Base-by-base conservation (phyloP, 2,113 vertebrate genomes). In the Calyptomena viridis region DNA sequence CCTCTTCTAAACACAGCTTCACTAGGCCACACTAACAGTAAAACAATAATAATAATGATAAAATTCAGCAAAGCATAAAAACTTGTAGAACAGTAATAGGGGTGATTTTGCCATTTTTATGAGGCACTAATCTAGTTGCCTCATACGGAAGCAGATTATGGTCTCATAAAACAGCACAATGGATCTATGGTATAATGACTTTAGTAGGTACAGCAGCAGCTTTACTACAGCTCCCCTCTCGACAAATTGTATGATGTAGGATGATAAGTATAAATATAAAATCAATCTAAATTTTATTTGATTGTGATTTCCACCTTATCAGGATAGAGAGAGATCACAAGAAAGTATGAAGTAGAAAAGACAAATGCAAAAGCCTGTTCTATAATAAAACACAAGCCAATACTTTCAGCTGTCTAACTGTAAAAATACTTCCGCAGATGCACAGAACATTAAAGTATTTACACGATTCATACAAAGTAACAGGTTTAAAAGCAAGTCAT, bases 101-200 rank as follows among this genome's bases (percentile, higher is more conserved):
- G 39, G 53, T 81, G 52, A 50, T 96, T 94, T 74, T 96, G 87
- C 93, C 73, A 76, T 79, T 94, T 98, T 97, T 97, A 96, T 76
- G 95, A 93, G 94, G 59, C 89, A 87, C 68, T 98, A 96, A 97
- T 97, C 46, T 40, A 94, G 96, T 97, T 97, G 75, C 80, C 81
- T 97, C 84, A 42, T 91, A 97, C 82, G 40, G 83, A 96, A 96
- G 74, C 90, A 93, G 94, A 96, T 97, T 97, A 97, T 96, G 88
- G 87, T 80, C 88, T 97, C 93, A 64, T 98, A 98, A 98, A 97
- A 75, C 76, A 94, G 91, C 78, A 87, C 93, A 82, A 88, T 27
- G 14, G 77, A 93, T 89, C 77, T 89, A 74, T 74, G 91, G 60
- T 44, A 84, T 95, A 93, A 92, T 67, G 96, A 92, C 96, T 97